phyloP scores from a whole-genome alignment of 2,888 invertebrate genomes.

The Crioceris asparagi region DNA sequence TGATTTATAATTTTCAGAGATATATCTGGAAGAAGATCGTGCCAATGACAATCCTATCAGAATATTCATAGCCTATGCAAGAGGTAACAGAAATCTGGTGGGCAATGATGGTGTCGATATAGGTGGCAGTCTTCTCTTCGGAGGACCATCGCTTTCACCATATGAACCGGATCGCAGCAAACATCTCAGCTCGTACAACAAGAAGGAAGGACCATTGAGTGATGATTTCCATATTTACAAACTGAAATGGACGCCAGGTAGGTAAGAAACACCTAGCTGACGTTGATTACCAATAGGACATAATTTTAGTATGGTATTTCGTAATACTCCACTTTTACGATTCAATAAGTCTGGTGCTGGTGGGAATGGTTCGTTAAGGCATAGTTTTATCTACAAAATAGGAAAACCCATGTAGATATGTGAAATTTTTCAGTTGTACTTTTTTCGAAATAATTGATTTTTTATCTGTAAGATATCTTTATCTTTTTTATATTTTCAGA shows the following conservation, averaged over 20 bases:
- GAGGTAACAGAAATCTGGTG: slow-evolving; percentile 33
- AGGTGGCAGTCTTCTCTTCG: slow-evolving; percentile 39
- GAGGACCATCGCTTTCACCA: slow-evolving; percentile 39
- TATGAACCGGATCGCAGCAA: slow-evolving; percentile 19
- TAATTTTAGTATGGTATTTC: too few relatives aligned
- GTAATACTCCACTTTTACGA: too few relatives aligned
- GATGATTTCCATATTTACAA: slow-evolving; percentile 53
- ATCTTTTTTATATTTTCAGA: too few relatives aligned
- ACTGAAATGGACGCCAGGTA: slow-evolving; percentile 55
- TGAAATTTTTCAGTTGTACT: too few relatives aligned
- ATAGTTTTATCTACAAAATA: too few relatives aligned
- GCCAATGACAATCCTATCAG: slow-evolving; percentile 14
- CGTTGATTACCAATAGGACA: too few relatives aligned
- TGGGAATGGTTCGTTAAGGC: too few relatives aligned
- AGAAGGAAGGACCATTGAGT: slow-evolving; percentile 37
- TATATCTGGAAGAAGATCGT: slow-evolving; percentile 23
- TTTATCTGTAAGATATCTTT: too few relatives aligned
- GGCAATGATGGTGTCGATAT: slow-evolving; percentile 34
- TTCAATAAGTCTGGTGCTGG: too few relatives aligned
- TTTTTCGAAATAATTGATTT: too few relatives aligned
- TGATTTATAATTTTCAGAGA: slow-evolving; percentile 21
- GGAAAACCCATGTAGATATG: too few relatives aligned
- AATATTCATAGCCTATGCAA: slow-evolving; percentile 32
- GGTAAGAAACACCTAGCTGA: too few relatives aligned
- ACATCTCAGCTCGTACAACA: slow-evolving; percentile 13